Evolutionary conservation across 2,888 invertebrate genomes (phyloP), one percentile per base, ranked within the genome.

Genomic region (Drosophila anceps): DNA sequence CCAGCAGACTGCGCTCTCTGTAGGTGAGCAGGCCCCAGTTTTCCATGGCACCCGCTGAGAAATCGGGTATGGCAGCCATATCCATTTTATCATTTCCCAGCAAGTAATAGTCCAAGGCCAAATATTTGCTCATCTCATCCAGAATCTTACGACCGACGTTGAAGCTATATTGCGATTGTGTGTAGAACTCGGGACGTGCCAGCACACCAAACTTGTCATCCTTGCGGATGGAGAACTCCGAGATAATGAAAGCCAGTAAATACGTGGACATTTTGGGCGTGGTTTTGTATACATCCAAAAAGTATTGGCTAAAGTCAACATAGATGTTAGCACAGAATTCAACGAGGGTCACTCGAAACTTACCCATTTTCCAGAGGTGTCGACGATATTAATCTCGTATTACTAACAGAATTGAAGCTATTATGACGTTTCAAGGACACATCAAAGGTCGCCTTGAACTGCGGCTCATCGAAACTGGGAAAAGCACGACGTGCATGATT

Each of bases 1-100:
- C 96, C 4, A 97, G 92, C 71, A 97, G 92, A 0, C 95, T 94
- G 0, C 95, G 95, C 90, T 97, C 97, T 63, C 96, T 95, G 93
- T 96, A 98, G 4, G 96, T 97, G 9, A 97, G 94, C 29, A 98
- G 93, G 9, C 98, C 98, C 97, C 98, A 98, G 91, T 98, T 98
- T 91, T 98, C 97, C 98, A 98, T 98, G 59, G 98, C 98, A 48
- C 96, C 97, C 74, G 96, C 95, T 53, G 95, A 94, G 91, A 98
- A 97, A 91, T 98, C 97, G 0, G 97, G 96, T 69, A 98, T 94
- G 2, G 97, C 97, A n/a, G 97, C 95, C 89, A 97, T 95, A 89
- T 98, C 96, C 92, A 97, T 94, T 91, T 97, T 97, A 7, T 95
- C 93, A 67, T 96, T 93, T 1, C 94, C 94, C 7, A 93, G 92